Conservation (phyloP, 92 coral and sea anemone species). For the Zoanthus sociatus region DNA sequence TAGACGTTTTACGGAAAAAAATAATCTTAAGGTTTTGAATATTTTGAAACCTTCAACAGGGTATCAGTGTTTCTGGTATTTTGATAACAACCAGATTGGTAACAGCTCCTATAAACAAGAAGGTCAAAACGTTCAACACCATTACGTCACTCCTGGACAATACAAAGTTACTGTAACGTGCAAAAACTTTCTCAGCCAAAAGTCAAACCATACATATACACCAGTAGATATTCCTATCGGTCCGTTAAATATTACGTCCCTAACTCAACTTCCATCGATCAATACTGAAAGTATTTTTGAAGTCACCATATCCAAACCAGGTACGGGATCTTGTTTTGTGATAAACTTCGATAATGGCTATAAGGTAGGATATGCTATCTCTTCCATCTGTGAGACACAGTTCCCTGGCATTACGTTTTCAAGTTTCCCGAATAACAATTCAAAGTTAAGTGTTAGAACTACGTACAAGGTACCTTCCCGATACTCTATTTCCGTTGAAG, state of each 20-base stretch:
- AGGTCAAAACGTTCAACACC: background rate
- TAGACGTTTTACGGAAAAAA: too few species aligned
- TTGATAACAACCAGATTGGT: background rate
- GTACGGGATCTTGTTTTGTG: conserved; percentile 25
- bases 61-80: conserved; percentile 25
- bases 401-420: conserved; percentile 10
- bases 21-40: too few species aligned
- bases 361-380: background rate
- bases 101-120: conserved; percentile 24
- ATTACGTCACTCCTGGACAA: conserved; percentile 14
- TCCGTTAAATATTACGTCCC: background rate
- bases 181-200: conserved; percentile 1
- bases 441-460: background rate
- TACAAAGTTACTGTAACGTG: conserved; percentile 6
- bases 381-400: background rate
- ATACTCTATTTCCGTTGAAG: conserved; percentile 10
- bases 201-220: conserved; percentile 1
- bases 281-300: background rate
- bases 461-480: background rate
- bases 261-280: background rate
- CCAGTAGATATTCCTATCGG: conserved; percentile 23
- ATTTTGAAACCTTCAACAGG: conserved; percentile 2
- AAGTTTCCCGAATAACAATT: background rate
- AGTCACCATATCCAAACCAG: background rate
- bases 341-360: conserved; percentile 7